A percentile compares a stretch with the other conserved stretches of the same genome.
phyloP scores from a whole-genome alignment of 2,113 vertebrate species.

The Amphilophus citrinellus region DNA sequence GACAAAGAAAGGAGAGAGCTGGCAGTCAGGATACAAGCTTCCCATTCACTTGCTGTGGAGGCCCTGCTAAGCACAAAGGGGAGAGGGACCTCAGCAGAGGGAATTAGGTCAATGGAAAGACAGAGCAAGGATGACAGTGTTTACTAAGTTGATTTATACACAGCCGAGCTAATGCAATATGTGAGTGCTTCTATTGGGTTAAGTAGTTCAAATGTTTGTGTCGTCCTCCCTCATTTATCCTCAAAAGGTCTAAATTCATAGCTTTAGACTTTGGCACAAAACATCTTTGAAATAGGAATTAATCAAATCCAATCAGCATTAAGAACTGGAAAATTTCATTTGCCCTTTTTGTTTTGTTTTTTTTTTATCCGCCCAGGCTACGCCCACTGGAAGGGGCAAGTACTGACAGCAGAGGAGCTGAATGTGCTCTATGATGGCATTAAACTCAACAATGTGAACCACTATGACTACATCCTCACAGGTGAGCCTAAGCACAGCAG shows the following conservation, averaged over 20 bases:
- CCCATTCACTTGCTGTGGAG: constrained; percentile 49
- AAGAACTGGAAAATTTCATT: neutral
- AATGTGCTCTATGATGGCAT: constrained; percentile 94
- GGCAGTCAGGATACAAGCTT: constrained; percentile 52
- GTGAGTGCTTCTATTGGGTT: neutral
- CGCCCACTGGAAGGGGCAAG: constrained; percentile 94
- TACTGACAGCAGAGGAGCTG: constrained; percentile 91
- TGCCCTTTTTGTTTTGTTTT: neutral
- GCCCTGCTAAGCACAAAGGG: constrained; percentile 41
- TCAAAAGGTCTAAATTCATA: neutral
- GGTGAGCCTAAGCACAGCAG: constrained; percentile 76
- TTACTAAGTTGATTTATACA: neutral
- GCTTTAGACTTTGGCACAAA: neutral
- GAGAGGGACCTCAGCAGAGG: constrained; percentile 24
- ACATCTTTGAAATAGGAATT: neutral
- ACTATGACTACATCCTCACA: constrained; percentile 96
- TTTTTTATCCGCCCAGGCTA: constrained; percentile 83
- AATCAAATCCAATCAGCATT: neutral
- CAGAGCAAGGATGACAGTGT: neutral
- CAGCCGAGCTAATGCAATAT: neutral
- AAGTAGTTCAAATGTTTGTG: neutral
- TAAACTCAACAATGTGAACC: constrained; percentile 90
- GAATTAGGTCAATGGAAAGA: neutral
- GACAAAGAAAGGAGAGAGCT: constrained; percentile 41
- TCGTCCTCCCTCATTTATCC: neutral